phyloP scores from a whole-genome alignment of 2,797 vertebrate species.

The Scolopax bukidnonensis region DNA sequence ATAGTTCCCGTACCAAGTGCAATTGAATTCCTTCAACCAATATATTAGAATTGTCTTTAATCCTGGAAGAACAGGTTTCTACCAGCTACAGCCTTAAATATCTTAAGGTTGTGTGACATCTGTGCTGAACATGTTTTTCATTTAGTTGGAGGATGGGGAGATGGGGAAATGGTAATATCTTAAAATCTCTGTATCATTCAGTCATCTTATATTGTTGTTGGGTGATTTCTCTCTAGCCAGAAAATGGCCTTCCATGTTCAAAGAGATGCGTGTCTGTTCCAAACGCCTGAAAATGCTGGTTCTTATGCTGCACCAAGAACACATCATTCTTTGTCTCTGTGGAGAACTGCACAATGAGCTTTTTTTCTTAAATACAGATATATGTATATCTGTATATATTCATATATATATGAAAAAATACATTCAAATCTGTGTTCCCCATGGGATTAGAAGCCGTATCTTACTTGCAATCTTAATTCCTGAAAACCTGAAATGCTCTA shows the following conservation, averaged over 20 bases:
- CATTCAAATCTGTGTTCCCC: background rate
- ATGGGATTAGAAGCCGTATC: background rate
- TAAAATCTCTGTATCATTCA: conserved; percentile 25
- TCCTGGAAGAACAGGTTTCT: conserved; percentile 38
- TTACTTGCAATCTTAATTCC: background rate
- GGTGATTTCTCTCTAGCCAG: conserved; percentile 72
- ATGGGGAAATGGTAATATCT: background rate
- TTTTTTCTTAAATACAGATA: background rate
- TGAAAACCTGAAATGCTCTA: background rate
- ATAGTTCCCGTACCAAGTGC: background rate
- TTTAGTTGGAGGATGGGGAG: background rate
- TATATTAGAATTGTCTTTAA: background rate
- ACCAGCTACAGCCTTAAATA: background rate
- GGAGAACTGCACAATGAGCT: conserved; percentile 33
- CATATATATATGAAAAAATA: background rate
- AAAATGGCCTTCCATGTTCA: conserved; percentile 61
- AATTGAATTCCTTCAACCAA: background rate
- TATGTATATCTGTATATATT: background rate
- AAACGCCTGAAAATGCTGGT: conserved; percentile 63
- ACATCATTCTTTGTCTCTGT: conserved; percentile 35
- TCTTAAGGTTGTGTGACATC: background rate
- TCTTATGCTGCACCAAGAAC: conserved; percentile 57
- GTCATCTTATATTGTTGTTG: conserved; percentile 62
- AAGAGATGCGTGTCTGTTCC: conserved; percentile 57
- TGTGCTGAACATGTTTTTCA: background rate